Evolutionary conservation across 2,113 vertebrate species (phyloP), one percentile per base, ranked within the genome.

Genomic region (Bambusicola thoracicus): DNA sequence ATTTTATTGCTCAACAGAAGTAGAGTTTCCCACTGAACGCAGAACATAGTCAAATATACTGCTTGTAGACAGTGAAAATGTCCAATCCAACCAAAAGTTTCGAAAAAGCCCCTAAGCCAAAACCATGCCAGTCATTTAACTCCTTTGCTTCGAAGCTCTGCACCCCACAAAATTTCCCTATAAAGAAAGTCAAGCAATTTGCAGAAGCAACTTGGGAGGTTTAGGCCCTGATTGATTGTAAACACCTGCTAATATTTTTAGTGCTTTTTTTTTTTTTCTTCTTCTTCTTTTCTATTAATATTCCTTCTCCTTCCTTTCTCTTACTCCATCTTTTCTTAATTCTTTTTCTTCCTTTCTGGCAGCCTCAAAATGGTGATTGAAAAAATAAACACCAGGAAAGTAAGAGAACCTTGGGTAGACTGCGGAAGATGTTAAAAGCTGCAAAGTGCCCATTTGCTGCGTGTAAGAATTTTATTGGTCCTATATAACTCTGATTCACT

Each of bases 201-300:
- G 21, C 38, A 68, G 70, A 61, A 78, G 43, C 87, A 78, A 36
- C 80, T 68, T 95, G 87, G 87, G 80, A 95, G 70, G 76, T 90
- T 93, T 63, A 38, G 16, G 22, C 53, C 22, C 53, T 1, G 1
- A 69, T 69, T 74, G 55, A 34, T 53, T 91, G 66, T 91, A 91
- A 93, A 93, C 80, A 69, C 87, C 61, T 81, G 70, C 75, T 81
- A 69, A 82, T 85, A 65, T 78, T 82, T 88, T 81, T 85, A 74
- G 68, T 62, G 51, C 9, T 69, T 82, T 91, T 74, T 70, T 91
- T 91, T 49, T 12, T 24, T 49, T 78, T 85, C 61, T 51, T 49
- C 11, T 24, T 49, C 74, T 85, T 49, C 11, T 24, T 49, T 78
- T 85, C 61, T 51, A 49, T 78, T 79, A 73, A 61, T 88, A 79